Evolutionary conservation across 2,888 invertebrate genomes (phyloP), one percentile per base, ranked within the genome.

Genomic region (Meloe dianella): DNA sequence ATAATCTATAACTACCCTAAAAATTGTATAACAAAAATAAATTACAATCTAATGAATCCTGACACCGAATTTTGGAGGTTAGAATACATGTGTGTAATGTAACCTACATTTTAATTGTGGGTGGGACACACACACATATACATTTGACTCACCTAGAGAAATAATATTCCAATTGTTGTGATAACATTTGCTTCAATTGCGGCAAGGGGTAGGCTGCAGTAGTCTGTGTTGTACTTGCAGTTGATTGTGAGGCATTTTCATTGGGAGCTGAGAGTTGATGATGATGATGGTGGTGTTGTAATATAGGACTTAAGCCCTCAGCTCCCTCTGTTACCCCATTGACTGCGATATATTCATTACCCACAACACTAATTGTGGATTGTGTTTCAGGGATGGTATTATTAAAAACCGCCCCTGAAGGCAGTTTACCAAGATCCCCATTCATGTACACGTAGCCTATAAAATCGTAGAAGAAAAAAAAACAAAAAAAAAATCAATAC

Each of bases 81-180:
- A 35, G 12, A 14, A 14, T 35, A 35, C 35, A 30, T 8, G 30
- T 30, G 9, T 30, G 30, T 27, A 27, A 32, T 35, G 35, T 35
- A 35, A 35, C 35, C 35, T 35, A 35, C 14, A 35, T 35, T 14
- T 1, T 35, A 35, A 35, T 35, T 14, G 35, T 35, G 35, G 35
- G 35, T 35, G 35, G 35, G 35, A 14, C 35, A 35, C 24, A 41
- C 4, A 60, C 12, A 10, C 3, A n/a, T 41, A 17, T 35, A 54
- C 35, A 59, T 5, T 8, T 7, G 24, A 74, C 77, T 79, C 82
- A 94, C 94, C 93, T 91, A 78, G 94, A 94, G 85, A 95, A 95
- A 84, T 95, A 95, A 83, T 94, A 94, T 85, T 95, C 94, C 78
- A 95, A 87, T 84, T 95, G 95, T 65, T 89, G 88, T 75, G 91